Percentiles rank a stretch among this genome's conserved stretches.
phyloP scores from a whole-genome alignment of 2,888 invertebrate species.

The Drosophila recens region DNA sequence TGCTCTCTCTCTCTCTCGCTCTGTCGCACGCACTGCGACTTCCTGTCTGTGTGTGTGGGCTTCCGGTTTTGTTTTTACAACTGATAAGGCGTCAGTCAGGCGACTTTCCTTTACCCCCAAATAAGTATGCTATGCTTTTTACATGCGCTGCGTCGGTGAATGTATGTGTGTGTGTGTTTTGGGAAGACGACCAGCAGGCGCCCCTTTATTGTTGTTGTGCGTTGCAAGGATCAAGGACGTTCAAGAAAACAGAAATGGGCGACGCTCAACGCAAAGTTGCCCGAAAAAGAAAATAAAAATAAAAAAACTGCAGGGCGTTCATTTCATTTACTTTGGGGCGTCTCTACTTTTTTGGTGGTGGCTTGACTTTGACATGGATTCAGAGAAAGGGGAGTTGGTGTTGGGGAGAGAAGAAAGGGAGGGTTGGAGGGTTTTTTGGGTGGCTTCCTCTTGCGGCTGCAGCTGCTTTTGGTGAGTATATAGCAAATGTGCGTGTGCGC shows the following conservation, averaged over 20 bases:
- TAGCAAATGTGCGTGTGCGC: slow-evolving; percentile 74
- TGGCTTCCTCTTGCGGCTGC: slow-evolving; percentile 55
- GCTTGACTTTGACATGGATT: slow-evolving; percentile 75
- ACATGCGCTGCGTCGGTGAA: slow-evolving; percentile 30
- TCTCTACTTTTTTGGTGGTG: slow-evolving; percentile 47
- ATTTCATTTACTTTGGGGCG: slow-evolving; percentile 57
- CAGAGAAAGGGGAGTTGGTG: background rate
- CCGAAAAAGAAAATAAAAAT: slow-evolving; percentile 36
- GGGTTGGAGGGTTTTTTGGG: slow-evolving; percentile 34
- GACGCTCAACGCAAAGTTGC: slow-evolving; percentile 30
- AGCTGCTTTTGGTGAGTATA: slow-evolving; percentile 61
- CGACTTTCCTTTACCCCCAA: slow-evolving; percentile 46
- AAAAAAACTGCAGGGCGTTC: slow-evolving; percentile 75
- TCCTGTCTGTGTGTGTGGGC: slow-evolving; percentile 78
- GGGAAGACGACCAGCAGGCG: slow-evolving; percentile 77
- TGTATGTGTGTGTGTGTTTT: slow-evolving; percentile 60
- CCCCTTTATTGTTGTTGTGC: slow-evolving; percentile 65
- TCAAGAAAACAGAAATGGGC: slow-evolving; percentile 77
- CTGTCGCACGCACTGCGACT: slow-evolving; percentile 60
- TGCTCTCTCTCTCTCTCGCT: slow-evolving; percentile 16
- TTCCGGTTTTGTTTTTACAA: slow-evolving; percentile 82
- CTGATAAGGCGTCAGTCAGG: slow-evolving; percentile 76
- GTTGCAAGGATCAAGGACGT: slow-evolving; percentile 85
- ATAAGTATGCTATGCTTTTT: slow-evolving; percentile 71
- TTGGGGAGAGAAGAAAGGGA: background rate